Base-by-base conservation (phyloP, 2,113 vertebrate species). In the Oostethus manadensis region DNA sequence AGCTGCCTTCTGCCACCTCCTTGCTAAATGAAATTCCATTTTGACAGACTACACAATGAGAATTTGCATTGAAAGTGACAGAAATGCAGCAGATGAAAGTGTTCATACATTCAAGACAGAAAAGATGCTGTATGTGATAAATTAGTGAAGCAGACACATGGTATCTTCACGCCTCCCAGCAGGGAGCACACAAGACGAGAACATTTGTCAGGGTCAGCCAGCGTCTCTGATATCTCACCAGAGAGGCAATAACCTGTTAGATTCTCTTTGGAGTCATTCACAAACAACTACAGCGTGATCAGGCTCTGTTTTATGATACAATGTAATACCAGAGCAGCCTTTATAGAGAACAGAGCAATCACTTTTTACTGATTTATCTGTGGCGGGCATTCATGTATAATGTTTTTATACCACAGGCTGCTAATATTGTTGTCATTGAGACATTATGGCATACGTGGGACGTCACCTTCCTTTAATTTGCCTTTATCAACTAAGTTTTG, bases 11-110 rank as follows among this genome's bases (percentile, higher is more conserved):
- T 5, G 42, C 20, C 60, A 70, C 59, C 35, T 63, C 60, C 42
- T 20, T 26, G 60, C 20, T 56, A 58, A 66, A 83, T 74, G 50
- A 74, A 68, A 74, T 60, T 20, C 62, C 55, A 64, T 23, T 23
- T 51, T 66, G 29, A 43, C 35, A 23, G 47, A 16, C 46, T 59
- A 56, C 60, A 51, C 56, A 44, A 64, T 65, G 47, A 62, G 62
- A 68, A 55, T 44, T 71, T 22, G 20, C 47, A 60, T 45, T 68
- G 51, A 61, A 38, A 8, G 29, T 20, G 51, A 58, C 60, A 54
- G 58, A 62, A 45, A 33, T n/a, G 1, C 22, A 66, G 43, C 16
- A 49, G 5, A 21, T 33, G 15, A 11, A 4, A 2, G 16, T 2
- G 23, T n/a, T n/a, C n/a, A n/a, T 3, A 48, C 10, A 29, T 3